Conservation (phyloP, 2,797 vertebrate species). For the Gallinago stenura region DNA sequence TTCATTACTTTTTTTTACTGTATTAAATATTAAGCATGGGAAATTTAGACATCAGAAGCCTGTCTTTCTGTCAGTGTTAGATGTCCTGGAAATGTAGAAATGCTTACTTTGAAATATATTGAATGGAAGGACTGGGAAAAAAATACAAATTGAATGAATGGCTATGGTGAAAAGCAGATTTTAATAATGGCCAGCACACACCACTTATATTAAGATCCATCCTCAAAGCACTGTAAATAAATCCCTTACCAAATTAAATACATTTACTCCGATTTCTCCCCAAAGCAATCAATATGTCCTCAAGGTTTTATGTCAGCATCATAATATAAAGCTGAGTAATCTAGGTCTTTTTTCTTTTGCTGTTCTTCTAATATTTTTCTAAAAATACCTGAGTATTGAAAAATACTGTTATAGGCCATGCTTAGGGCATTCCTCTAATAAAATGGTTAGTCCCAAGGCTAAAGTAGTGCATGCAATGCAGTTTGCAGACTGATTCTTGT, state of each 20-base stretch:
- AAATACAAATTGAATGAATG: background rate
- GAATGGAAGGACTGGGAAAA: background rate
- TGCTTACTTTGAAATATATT: background rate
- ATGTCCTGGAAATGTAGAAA: background rate
- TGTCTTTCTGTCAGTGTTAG: background rate
- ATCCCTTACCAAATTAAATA: constrained; percentile 30
- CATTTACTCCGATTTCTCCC: constrained; percentile 17
- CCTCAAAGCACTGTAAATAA: background rate
- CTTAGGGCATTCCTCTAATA: constrained; percentile 7
- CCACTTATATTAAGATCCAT: background rate
- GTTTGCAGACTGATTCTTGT: background rate
- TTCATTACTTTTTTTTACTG: background rate
- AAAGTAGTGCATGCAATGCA: background rate
- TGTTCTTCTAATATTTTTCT: constrained; percentile 19
- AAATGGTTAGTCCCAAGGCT: constrained; percentile 23
- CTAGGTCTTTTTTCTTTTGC: background rate
- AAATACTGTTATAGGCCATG: background rate
- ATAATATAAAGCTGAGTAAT: constrained; percentile 23
- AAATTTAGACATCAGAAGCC: background rate
- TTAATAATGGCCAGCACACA: background rate
- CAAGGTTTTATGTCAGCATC: constrained; percentile 20
- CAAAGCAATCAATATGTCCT: constrained; percentile 28
- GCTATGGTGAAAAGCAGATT: background rate
- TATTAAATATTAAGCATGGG: background rate
- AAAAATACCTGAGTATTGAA: constrained; percentile 2